These are phyloP conservation scores for Ochotona curzoniae DNA, from an alignment of 2,113 vertebrate genomes.

Conservation along the genomic window DNA sequence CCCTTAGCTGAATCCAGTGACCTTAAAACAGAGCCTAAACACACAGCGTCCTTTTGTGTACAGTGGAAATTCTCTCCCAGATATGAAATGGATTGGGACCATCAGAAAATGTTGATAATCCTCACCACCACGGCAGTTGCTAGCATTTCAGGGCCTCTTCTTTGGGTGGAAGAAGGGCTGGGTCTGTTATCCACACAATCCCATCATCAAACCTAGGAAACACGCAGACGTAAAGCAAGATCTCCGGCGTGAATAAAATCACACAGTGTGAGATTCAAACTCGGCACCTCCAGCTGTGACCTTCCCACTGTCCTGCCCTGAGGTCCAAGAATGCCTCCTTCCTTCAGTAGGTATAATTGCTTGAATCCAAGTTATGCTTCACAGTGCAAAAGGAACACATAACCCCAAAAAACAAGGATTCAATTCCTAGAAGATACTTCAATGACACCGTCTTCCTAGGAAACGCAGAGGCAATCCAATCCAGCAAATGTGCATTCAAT, in stretches of 20 bases:
- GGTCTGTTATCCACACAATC: not conserved
- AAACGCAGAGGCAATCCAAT: conserved; percentile 61
- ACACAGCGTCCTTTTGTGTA: not conserved
- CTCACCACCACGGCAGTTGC: not conserved
- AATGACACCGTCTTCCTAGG: conserved; percentile 22
- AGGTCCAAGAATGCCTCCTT: not conserved
- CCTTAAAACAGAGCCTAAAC: conserved; percentile 45
- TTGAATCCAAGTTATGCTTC: conserved; percentile 21
- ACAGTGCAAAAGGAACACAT: conserved; percentile 17
- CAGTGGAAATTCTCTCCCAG: not conserved
- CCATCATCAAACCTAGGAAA: not conserved
- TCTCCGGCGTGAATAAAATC: not conserved
- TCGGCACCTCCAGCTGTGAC: not conserved
- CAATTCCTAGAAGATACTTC: conserved; percentile 49
- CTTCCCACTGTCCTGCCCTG: not conserved
- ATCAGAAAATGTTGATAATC: not conserved
- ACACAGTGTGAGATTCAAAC: not conserved
- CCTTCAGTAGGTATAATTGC: conserved; percentile 4
- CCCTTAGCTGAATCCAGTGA: conserved; percentile 47
- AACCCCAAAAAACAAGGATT: conserved; percentile 40
- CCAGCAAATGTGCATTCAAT: conserved; percentile 43
- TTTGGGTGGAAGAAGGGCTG: not conserved
- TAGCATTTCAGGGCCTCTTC: not conserved
- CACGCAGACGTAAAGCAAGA: not conserved
- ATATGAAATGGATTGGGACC: not conserved